Percentiles rank a stretch among this genome's conserved stretches.
Evolutionary conservation across 2,797 vertebrate genomes (phyloP).

Genomic region (Catostomus latipinnis): DNA sequence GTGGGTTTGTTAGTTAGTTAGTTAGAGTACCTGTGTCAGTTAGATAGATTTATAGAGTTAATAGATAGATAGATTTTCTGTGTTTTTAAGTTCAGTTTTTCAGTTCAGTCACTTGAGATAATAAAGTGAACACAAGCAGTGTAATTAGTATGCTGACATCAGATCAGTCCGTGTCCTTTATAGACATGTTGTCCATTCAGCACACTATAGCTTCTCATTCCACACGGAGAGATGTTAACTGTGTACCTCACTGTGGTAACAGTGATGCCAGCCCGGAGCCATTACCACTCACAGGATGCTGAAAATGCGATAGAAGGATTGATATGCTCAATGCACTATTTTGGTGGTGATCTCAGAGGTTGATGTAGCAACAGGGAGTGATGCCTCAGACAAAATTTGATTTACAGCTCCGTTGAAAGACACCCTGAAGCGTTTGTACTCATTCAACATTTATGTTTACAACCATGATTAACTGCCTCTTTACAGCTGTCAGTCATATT

Average conservation of each 20-base stretch:
- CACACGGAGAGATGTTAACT: constrained; percentile 12
- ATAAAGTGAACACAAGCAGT: neutral
- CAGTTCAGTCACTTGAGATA: constrained; percentile 7
- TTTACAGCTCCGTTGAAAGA: neutral
- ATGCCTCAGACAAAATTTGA: constrained; percentile 30
- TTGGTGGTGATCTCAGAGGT: constrained; percentile 19
- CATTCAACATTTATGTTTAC: neutral
- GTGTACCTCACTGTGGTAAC: constrained; percentile 25
- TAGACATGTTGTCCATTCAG: constrained; percentile 21
- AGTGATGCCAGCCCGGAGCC: neutral
- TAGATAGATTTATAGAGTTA: no score
- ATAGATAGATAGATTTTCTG: neutral
- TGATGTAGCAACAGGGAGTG: constrained; percentile 39
- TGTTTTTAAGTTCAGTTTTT: neutral
- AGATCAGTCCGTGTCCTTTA: neutral
- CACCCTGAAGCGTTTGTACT: neutral
- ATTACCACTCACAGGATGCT: neutral
- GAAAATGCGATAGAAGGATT: constrained; percentile 12
- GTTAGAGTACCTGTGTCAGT: no score
- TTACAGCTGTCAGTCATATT: neutral
- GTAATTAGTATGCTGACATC: constrained; percentile 36
- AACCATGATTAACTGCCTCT: constrained; percentile 12
- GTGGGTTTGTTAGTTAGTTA: no score
- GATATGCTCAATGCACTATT: constrained; percentile 33
- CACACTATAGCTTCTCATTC: neutral